Base-by-base conservation (phyloP, 2,797 vertebrate species). In the Eospalax fontanierii region DNA sequence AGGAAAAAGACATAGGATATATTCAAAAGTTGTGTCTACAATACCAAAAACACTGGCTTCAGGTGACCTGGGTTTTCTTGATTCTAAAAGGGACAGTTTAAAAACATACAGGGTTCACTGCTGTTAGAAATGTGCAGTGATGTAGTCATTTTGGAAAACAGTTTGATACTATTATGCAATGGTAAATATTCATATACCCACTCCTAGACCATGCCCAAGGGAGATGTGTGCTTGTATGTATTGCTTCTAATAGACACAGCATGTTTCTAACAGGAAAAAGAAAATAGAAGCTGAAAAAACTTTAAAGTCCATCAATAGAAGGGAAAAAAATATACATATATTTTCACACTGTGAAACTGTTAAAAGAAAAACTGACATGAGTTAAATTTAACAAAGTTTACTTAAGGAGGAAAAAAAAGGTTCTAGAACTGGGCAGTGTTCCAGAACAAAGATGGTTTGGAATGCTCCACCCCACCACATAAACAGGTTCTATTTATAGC, bases 371-470 rank as follows among this genome's bases (percentile, higher is more conserved):
- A 71, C 87, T 79, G 81, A 90, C 73, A 85, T 85, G 54, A 79
- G 73, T 79, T 90, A 94, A 90, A 94, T 94, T 85, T 94, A 94
- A 71, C 87, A 85, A 85, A 89, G 81, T 90, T 43, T 79, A 90
- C 66, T 90, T 79, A 89, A 79, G 87, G n/a, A 71, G 71, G 81
- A 70, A 85, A 94, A 89, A 79, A 76, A 90, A 85, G 74, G 81
- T 85, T 94, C 74, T 90, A 85, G 74, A 78, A 79, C 65, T 40
- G 54, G 87, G 87, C 65, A 90, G 40, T 65, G 28, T 80, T 94
- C 87, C 87, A 90, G 81, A 90, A 57, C 73, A 70, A 94, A 79
- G 81, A 79, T 11, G 81, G 40, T 35, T 89, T 85, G 43, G 87
- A 40, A 71, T 4, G n/a, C 40, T 65, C 73, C 65, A 7, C 33